Percentiles rank a stretch among this genome's conserved stretches.
These are phyloP conservation scores for Nasonia vitripennis DNA, from an alignment of 1,140 invertebrate genomes.

Conservation along the genomic window DNA sequence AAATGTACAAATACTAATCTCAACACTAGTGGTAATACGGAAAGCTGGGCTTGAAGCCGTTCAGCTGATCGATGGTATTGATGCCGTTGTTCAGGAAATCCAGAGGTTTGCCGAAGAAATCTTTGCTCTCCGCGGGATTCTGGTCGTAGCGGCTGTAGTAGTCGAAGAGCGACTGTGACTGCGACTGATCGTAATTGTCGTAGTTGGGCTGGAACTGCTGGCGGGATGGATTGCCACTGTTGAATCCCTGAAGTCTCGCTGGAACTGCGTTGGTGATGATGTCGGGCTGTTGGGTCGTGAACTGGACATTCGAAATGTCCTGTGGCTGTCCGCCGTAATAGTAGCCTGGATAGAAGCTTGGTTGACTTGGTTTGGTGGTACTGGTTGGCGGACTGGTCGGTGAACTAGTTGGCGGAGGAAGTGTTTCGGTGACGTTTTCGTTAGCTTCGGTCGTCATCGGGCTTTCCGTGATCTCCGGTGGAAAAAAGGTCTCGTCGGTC, in stretches of 20 bases:
- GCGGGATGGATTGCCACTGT: background rate
- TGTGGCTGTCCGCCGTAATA: slow-evolving; percentile 68
- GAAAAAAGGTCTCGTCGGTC: too few species aligned
- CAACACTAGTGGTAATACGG: slow-evolving; percentile 1
- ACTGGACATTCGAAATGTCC: slow-evolving; percentile 58
- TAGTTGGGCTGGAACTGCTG: slow-evolving; percentile 17
- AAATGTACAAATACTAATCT: background rate
- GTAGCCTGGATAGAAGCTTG: background rate
- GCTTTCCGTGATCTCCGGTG: background rate
- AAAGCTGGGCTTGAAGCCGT: slow-evolving; percentile 45
- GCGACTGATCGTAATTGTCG: background rate
- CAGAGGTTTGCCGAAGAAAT: background rate
- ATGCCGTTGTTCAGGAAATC: background rate
- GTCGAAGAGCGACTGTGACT: background rate
- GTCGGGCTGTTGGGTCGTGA: slow-evolving; percentile 55
- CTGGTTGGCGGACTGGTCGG: background rate
- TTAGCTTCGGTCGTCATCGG: background rate
- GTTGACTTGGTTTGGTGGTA: slow-evolving; percentile 9
- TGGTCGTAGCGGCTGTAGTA: slow-evolving; percentile 11
- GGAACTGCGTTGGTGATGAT: background rate
- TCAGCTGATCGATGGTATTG: background rate
- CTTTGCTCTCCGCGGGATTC: background rate
- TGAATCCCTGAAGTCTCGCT: background rate
- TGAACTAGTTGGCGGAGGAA: background rate
- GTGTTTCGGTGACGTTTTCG: background rate